Evolutionary conservation across 1,140 invertebrate species (phyloP), one percentile per base, ranked within the genome.

Genomic region (Pteromalus puparum): DNA sequence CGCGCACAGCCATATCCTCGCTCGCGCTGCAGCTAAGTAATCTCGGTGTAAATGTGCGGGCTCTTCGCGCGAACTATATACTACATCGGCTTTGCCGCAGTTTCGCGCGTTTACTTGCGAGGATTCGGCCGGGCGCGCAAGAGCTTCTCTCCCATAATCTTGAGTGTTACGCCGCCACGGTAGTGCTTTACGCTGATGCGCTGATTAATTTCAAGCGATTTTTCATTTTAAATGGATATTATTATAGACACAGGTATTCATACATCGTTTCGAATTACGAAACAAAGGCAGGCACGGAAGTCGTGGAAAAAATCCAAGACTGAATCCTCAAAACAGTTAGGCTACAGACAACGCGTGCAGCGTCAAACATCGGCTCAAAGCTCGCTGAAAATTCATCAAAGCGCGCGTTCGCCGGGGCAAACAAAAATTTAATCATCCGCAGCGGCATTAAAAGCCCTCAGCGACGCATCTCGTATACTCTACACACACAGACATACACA

Each of bases 381-480:
- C 70, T 18, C 70, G 72, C 28, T 21, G 7, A 21, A 74, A 74
- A 74, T 74, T 74, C 34, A 74, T 74, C 72, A 74, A 74, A 74
- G 72, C 72, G 7, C 21, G 48, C 77, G 53, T 21, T 61, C 24
- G 74, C 5, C 5, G 81, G 24, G 42, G 53, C 30, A 70, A 76
- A 74, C 38, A 76, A 74, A 74, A 74, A 74, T 74, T 74, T 24
- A 68, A 76, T 61, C 26, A 42, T 24, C n/a, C 24, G 38, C 10
- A 34, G 30, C 24, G n/a, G 38, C 46, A 68, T 83, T 77, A 77
- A 75, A 68, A 70, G n/a, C 46, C 70, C 65, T 68, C 67, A 18
- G 48, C 42, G 48, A 74, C 53, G 76, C 67, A 61, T 61, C 53
- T n/a, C 53, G 15, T 61, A 61, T 61, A n/a, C 6, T 18, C 21